These are phyloP conservation scores for Nothocercus nigrocapillus DNA, from an alignment of 2,113 vertebrate genomes.

Conservation along the genomic window DNA sequence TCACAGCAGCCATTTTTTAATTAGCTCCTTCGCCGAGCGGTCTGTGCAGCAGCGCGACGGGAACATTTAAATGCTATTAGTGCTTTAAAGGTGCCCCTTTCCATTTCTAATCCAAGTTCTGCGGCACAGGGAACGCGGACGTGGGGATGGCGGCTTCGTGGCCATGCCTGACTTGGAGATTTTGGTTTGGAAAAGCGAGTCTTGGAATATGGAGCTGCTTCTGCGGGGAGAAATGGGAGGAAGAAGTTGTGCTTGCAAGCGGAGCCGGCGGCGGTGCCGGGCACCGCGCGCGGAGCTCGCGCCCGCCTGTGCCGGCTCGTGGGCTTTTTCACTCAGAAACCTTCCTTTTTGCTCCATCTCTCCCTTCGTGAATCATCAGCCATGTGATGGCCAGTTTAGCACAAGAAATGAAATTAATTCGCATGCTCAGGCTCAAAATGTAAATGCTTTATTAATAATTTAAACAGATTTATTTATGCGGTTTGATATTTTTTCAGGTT, in stretches of 20 bases:
- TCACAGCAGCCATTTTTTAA: slow-evolving; percentile 82
- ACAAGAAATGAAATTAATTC: slow-evolving; percentile 79
- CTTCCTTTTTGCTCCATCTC: not conserved
- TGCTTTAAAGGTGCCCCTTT: slow-evolving; percentile 59
- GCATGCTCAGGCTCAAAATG: slow-evolving; percentile 70
- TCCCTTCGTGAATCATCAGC: slow-evolving; percentile 19
- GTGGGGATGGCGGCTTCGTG: not conserved
- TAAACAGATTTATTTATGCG: slow-evolving; percentile 79
- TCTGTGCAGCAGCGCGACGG: slow-evolving; percentile 52
- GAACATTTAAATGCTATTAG: slow-evolving; percentile 48
- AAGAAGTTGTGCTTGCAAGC: not conserved
- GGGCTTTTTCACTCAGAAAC: not conserved
- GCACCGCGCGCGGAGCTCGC: too few relatives aligned
- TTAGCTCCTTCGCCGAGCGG: slow-evolving; percentile 72
- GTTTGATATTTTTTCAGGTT: slow-evolving; percentile 80
- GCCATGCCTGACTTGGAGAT: not conserved
- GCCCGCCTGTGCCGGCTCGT: too few relatives aligned
- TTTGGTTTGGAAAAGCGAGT: not conserved
- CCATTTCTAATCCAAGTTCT: not conserved
- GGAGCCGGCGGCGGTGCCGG: too few relatives aligned
- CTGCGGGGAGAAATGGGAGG: not conserved
- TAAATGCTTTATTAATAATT: slow-evolving; percentile 82
- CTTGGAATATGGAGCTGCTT: not conserved
- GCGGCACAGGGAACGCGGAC: not conserved
- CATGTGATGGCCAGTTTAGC: slow-evolving; percentile 52